phyloP scores from a whole-genome alignment of 2,113 vertebrate genomes.

The Brachyistius frenatus region DNA sequence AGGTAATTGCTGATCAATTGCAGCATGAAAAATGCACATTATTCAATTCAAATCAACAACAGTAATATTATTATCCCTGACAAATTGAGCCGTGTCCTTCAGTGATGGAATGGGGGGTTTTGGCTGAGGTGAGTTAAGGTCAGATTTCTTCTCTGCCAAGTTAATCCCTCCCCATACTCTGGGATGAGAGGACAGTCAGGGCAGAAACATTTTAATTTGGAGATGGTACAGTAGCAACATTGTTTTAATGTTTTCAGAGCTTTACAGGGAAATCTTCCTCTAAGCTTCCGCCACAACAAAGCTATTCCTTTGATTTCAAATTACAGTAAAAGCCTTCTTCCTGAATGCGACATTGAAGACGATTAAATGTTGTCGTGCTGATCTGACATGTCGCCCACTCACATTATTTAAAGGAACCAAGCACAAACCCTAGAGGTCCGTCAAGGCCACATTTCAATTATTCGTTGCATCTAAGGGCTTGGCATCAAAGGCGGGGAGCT shows the following conservation, averaged over 20 bases:
- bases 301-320: slow-evolving; percentile 83
- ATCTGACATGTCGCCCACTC: slow-evolving; percentile 81
- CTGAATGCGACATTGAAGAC: slow-evolving; percentile 85
- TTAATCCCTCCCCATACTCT: slow-evolving; percentile 78
- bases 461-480: slow-evolving; percentile 22
- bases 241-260: slow-evolving; percentile 80
- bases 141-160: slow-evolving; percentile 62
- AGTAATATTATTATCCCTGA: neutral
- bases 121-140: slow-evolving; percentile 57
- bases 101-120: slow-evolving; percentile 37
- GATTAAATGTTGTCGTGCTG: slow-evolving; percentile 91
- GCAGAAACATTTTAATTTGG: slow-evolving; percentile 84
- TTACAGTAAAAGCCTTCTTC: slow-evolving; percentile 91
- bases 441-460: slow-evolving; percentile 44
- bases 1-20: neutral
- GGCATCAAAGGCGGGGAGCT: slow-evolving; percentile 8
- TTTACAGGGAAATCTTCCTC: slow-evolving; percentile 83
- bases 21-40: neutral
- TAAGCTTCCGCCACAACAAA: slow-evolving; percentile 79
- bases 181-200: slow-evolving; percentile 72
- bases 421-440: slow-evolving; percentile 30
- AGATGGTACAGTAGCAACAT: slow-evolving; percentile 77
- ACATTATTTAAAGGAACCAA: slow-evolving; percentile 59
- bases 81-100: slow-evolving; percentile 23
- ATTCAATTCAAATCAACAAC: neutral